Evolutionary conservation across 2,113 vertebrate species (phyloP).

Genomic region (Dolichotis patagonum): DNA sequence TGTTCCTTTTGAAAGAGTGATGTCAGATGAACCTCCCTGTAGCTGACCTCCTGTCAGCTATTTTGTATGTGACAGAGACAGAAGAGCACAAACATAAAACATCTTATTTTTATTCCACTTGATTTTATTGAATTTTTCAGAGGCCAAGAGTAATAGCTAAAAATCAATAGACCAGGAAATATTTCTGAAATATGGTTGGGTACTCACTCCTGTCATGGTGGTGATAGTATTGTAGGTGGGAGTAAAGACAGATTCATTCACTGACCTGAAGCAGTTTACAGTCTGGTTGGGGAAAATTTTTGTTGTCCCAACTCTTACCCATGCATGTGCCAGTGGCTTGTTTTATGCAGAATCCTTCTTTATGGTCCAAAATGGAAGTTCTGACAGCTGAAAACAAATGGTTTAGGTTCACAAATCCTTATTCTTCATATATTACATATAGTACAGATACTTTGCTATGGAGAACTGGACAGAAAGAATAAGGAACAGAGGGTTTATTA

Average conservation of each 20-base stretch:
- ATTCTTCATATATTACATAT: not conserved
- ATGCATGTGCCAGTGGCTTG: not conserved
- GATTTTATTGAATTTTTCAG: not conserved
- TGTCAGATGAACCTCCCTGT: not conserved
- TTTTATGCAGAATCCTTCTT: not conserved
- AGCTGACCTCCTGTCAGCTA: not conserved
- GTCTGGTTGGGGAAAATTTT: not conserved
- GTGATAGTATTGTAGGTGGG: not conserved
- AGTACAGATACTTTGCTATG: not conserved
- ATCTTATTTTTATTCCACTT: not conserved
- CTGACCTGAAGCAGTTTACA: not conserved
- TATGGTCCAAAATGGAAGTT: not conserved
- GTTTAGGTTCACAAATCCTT: not conserved
- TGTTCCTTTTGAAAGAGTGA: slow-evolving; percentile 13
- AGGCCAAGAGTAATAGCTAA: not conserved
- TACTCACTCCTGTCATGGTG: not conserved
- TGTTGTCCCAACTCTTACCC: not conserved
- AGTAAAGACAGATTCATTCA: not conserved
- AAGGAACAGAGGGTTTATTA: not conserved
- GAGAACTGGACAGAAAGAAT: not conserved
- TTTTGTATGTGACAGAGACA: not conserved
- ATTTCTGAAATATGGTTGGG: not conserved
- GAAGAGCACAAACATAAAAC: not conserved
- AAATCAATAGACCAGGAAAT: not conserved
- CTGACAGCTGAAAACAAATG: not conserved